Percentiles rank a stretch among this genome's conserved stretches.
Evolutionary conservation across 2,888 invertebrate genomes (phyloP).

Genomic region (Netelia inedita): DNA sequence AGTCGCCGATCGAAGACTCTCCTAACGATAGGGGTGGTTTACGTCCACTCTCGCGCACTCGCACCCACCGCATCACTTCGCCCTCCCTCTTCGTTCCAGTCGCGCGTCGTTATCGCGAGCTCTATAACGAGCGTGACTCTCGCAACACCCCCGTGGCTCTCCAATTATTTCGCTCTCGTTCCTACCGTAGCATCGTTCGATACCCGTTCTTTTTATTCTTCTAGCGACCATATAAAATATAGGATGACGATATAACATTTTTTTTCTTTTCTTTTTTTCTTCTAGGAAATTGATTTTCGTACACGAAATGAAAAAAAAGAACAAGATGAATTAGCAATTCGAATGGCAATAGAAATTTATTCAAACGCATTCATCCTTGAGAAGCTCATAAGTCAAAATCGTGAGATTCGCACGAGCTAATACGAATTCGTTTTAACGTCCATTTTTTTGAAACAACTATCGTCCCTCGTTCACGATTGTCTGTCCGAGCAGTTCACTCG

Average conservation of each 20-base stretch:
- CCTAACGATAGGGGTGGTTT: constrained; percentile 73
- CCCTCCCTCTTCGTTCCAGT: constrained; percentile 32
- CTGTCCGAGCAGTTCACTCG: not conserved
- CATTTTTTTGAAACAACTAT: not conserved
- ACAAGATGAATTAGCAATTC: no score
- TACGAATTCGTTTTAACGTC: no score
- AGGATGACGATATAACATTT: not conserved
- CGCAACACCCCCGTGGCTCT: constrained; percentile 29
- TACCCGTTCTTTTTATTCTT: constrained; percentile 23
- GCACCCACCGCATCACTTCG: constrained; percentile 32
- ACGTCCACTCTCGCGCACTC: constrained; percentile 56
- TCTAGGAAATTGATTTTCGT: no score
- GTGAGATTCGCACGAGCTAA: no score
- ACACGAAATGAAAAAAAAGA: no score
- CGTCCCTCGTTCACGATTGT: not conserved
- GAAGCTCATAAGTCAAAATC: no score
- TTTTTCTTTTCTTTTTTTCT: no score
- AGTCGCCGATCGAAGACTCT: constrained; percentile 67
- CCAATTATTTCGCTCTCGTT: constrained; percentile 62
- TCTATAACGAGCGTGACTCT: constrained; percentile 62
- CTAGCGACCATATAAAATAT: constrained; percentile 14
- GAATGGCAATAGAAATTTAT: no score
- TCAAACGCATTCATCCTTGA: no score
- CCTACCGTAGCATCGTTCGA: constrained; percentile 27
- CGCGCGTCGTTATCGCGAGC: constrained; percentile 19